Conservation (phyloP, 2,113 vertebrate genomes). For the Microcebus griseorufus region DNA sequence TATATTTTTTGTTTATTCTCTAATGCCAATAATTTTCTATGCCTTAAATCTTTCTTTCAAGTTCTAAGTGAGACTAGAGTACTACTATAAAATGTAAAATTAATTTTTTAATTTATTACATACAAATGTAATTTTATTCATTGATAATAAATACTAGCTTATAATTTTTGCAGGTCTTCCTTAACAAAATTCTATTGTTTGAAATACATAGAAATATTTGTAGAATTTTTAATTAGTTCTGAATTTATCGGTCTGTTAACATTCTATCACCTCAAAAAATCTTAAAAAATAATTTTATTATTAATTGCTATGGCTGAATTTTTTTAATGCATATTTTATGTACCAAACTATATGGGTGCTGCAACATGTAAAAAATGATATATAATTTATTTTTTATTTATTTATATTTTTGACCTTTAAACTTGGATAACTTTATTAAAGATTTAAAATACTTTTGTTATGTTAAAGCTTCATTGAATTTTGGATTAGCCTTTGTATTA, state of each 20-base stretch:
- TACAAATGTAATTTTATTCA: background rate
- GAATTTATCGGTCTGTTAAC: background rate
- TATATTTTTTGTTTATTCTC: background rate
- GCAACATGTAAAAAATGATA: background rate
- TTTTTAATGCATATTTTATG: background rate
- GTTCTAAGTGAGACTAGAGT: background rate
- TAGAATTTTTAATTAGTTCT: background rate
- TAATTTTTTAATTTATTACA: background rate
- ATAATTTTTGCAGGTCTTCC: background rate
- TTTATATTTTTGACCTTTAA: background rate
- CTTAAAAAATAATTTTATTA: background rate
- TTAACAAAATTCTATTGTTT: background rate
- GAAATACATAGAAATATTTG: background rate
- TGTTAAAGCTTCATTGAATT: background rate
- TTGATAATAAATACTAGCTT: background rate
- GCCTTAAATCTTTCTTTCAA: background rate
- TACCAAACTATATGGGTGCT: background rate
- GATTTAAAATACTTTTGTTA: background rate
- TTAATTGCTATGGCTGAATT: background rate
- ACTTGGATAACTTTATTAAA: background rate
- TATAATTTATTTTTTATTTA: background rate
- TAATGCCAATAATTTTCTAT: background rate
- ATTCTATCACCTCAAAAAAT: background rate
- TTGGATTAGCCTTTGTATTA: background rate
- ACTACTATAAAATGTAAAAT: background rate